Evolutionary conservation across 2,113 vertebrate species (phyloP).

Genomic region (Eublepharis macularius): DNA sequence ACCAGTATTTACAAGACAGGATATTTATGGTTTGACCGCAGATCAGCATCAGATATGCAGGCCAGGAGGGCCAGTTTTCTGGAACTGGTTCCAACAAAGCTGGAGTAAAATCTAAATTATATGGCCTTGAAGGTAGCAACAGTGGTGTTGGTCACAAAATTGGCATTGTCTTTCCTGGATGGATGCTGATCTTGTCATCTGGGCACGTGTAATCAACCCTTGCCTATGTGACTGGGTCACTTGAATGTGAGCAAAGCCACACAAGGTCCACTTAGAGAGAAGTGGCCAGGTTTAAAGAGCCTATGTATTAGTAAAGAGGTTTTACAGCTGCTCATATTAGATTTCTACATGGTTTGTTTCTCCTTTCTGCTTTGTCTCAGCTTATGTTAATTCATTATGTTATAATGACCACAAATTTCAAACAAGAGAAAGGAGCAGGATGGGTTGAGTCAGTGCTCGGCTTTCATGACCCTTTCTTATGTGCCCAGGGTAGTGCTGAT

Average conservation of each 20-base stretch:
- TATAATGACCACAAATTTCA: background rate
- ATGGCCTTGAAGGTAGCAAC: background rate
- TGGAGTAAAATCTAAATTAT: background rate
- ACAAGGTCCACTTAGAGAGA: background rate
- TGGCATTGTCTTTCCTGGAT: too few species aligned
- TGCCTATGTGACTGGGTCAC: background rate
- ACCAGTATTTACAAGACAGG: slow-evolving; percentile 48
- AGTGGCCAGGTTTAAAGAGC: background rate
- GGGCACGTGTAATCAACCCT: too few species aligned
- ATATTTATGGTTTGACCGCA: slow-evolving; percentile 49
- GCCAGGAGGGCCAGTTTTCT: background rate
- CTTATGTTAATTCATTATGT: background rate
- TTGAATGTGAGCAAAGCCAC: background rate
- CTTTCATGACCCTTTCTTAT: too few species aligned
- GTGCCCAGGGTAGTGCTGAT: too few species aligned
- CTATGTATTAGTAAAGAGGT: background rate
- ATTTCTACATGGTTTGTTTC: background rate
- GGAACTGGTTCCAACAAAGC: background rate
- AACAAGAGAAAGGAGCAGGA: background rate
- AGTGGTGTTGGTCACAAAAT: background rate
- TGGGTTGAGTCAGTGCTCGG: too few species aligned
- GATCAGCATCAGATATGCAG: background rate
- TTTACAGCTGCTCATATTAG: background rate
- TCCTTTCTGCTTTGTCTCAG: too few species aligned
- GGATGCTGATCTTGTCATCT: background rate